Evolutionary conservation across 2,888 invertebrate genomes (phyloP), one percentile per base, ranked within the genome.

Genomic region (Carpatolechia fugitivella): DNA sequence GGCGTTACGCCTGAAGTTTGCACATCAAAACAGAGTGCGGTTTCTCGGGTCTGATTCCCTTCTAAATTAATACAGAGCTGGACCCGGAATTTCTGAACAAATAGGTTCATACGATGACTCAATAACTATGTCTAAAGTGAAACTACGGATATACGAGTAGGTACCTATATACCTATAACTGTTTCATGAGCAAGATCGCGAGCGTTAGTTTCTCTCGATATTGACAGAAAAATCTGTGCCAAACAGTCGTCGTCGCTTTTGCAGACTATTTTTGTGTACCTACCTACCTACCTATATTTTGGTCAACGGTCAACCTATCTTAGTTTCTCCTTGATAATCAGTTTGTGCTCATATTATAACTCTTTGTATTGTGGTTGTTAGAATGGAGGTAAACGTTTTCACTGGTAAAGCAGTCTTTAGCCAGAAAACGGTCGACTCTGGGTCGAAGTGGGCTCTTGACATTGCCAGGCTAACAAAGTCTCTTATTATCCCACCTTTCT

Each of bases 371-470:
- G 24, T 24, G 24, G 24, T 6, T 4, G 24, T 24, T 24, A 24
- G 6, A 24, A 24, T 24, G 24, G 3, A 24, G 65, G 69, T 70
- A 70, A 74, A 70, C 67, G 69, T 60, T 76, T 68, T 63, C 61
- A 49, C 65, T 64, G 59, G 59, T 55, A 63, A 65, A 69, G 56
- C 56, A 63, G 62, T 64, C 62, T 64, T 67, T 60, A 67, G 61
- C 62, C 62, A 63, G 61, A 49, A 66, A 70, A 66, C 61, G 61
- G 62, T 56, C 51, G 53, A 44, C 59, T 57, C 60, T 55, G 49
- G 40, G 47, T 44, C 31, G 47, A 56, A 57, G 54, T 35, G 31
- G 51, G 20, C 46, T 47, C 44, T 55, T 55, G 46, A 38, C 55
- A 30, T 35, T 55, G 46, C 18, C 46, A 14, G 1, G 49, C 47